A percentile compares a stretch with the other conserved stretches of the same genome.
These are phyloP conservation scores for Pollachius pollachius DNA, from an alignment of 2,113 vertebrate species.

Conservation along the genomic window DNA sequence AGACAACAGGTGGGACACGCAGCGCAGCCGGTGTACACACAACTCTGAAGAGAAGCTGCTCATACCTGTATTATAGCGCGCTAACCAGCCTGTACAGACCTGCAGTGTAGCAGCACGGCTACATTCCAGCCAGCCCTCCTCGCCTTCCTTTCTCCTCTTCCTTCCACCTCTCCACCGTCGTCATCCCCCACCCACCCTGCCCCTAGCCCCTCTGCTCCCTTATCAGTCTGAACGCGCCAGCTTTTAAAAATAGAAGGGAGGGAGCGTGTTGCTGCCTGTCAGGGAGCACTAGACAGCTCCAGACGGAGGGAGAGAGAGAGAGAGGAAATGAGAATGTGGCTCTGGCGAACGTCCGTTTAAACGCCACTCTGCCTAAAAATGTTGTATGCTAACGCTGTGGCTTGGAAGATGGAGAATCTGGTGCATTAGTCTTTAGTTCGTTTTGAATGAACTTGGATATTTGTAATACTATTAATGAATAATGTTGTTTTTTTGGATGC, in stretches of 20 bases:
- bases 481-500: no score
- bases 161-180: constrained; percentile 41
- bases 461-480: no score
- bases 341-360: constrained; percentile 29
- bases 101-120: constrained; percentile 57
- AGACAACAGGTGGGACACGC: constrained; percentile 58
- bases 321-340: constrained; percentile 35
- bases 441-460: no score
- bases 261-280: constrained; percentile 66
- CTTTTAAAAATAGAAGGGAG: constrained; percentile 73
- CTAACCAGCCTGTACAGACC: constrained; percentile 57
- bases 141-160: constrained; percentile 28
- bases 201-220: constrained; percentile 31
- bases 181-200: constrained; percentile 50
- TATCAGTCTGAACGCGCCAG: constrained; percentile 59
- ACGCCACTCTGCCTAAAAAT: constrained; percentile 1
- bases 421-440: no score
- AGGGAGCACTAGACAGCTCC: constrained; percentile 42
- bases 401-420: no score
- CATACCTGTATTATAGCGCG: not conserved
- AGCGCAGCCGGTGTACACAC: not conserved
- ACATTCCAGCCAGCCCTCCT: constrained; percentile 66
- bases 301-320: constrained; percentile 17
- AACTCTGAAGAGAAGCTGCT: not conserved
- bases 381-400: constrained; percentile 3